These are phyloP conservation scores for Resseliella maxima DNA, from an alignment of 2,888 invertebrate genomes.

Conservation along the genomic window DNA sequence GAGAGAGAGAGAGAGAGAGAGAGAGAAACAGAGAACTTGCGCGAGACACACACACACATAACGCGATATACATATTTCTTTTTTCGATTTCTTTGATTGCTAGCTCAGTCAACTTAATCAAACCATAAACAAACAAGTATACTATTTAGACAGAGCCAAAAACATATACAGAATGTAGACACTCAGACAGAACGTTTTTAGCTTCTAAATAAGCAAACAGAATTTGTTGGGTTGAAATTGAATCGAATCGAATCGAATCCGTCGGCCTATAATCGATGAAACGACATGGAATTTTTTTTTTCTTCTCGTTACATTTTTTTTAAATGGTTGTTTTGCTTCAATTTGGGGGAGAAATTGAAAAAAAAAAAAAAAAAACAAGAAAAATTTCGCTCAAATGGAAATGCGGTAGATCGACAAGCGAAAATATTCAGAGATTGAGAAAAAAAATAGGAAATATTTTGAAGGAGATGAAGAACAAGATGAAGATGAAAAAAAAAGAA, in stretches of 20 bases:
- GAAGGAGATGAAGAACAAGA: not conserved
- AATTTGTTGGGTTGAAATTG: not conserved
- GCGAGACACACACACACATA: not conserved
- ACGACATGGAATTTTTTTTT: not conserved
- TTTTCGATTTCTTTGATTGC: slow-evolving; percentile 3
- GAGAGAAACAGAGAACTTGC: not conserved
- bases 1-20: too few relatives aligned
- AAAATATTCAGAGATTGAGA: not conserved
- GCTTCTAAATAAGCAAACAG: not conserved
- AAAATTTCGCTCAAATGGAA: not conserved
- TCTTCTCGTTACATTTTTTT: not conserved
- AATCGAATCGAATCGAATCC: not conserved
- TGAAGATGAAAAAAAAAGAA: not conserved
- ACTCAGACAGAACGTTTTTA: not conserved
- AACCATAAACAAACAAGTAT: slow-evolving; percentile 44
- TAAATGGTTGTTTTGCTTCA: not conserved
- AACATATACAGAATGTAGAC: not conserved
- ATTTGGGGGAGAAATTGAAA: slow-evolving; percentile 13
- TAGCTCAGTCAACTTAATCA: slow-evolving; percentile 51
- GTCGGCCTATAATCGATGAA: not conserved
- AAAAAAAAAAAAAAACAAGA: not conserved
- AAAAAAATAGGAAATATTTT: not conserved
- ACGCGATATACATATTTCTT: not conserved
- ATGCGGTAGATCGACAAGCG: not conserved
- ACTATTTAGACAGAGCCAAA: slow-evolving; percentile 22